phyloP scores from a whole-genome alignment of 2,888 invertebrate species.

The Idaea dimidiata region DNA sequence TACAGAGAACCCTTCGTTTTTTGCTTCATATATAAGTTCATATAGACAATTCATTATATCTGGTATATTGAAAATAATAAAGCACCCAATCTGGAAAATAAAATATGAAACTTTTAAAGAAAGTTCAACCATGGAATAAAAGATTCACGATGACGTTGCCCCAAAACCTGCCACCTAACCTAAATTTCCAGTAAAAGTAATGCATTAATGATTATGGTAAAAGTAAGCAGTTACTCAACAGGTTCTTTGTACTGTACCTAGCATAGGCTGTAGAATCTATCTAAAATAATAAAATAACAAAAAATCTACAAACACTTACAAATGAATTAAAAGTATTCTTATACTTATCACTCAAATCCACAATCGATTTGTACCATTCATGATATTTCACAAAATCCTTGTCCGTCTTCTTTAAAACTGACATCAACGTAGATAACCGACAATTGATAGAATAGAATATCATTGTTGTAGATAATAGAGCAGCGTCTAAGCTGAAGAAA shows the following conservation, averaged over 20 bases:
- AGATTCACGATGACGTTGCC: constrained; percentile 2
- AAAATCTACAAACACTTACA: constrained; percentile 3
- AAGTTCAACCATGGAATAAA: neutral
- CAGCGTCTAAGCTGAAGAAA: constrained; percentile 3
- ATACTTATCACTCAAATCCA: constrained; percentile 5
- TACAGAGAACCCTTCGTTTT: neutral
- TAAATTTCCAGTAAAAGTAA: too few relatives aligned
- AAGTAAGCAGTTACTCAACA: too few relatives aligned
- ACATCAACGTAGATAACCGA: constrained; percentile 2
- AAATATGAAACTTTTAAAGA: neutral
- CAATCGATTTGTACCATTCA: constrained; percentile 6
- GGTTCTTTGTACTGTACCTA: too few relatives aligned
- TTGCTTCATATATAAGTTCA: neutral
- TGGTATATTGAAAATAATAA: constrained; percentile 8
- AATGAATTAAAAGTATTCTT: constrained; percentile 9
- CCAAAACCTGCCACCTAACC: too few relatives aligned
- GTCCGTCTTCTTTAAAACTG: neutral
- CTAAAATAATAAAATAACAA: neutral
- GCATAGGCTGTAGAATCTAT: too few relatives aligned
- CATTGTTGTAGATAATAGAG: constrained; percentile 4
- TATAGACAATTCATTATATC: constrained; percentile 3
- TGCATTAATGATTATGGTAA: too few relatives aligned
- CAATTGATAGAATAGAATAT: constrained; percentile 1
- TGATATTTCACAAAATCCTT: neutral
- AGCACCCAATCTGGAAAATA: neutral